Evolutionary conservation across 30 jellyfish, hydroid and myxozoan species (phyloP).

Genomic region (Aurelia coerulea): DNA sequence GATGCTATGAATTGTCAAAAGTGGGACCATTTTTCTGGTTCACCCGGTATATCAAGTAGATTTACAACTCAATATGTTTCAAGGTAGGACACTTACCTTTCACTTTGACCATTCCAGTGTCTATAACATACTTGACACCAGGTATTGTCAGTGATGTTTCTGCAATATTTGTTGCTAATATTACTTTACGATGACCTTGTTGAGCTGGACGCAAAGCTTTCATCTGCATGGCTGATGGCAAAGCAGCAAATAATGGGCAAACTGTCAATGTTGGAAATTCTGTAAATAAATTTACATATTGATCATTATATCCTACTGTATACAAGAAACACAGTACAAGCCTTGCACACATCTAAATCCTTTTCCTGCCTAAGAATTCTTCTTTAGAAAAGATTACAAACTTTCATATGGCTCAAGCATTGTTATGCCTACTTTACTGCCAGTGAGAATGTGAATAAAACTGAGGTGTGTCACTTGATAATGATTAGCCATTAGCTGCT

Average conservation of each 20-base stretch:
- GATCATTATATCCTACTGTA: background rate
- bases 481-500: too few relatives aligned
- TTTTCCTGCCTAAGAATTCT: background rate
- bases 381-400: too few relatives aligned
- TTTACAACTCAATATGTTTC: too few relatives aligned
- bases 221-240: conserved; percentile 86
- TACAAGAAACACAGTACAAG: background rate
- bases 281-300: conserved; percentile 6
- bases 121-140: conserved; percentile 94
- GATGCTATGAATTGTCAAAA: too few relatives aligned
- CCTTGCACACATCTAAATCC: background rate
- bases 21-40: too few relatives aligned
- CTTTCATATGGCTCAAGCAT: too few relatives aligned
- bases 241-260: conserved; percentile 95
- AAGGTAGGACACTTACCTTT: conserved; percentile 61
- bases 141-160: conserved; percentile 98
- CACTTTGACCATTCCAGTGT: conserved; percentile 96
- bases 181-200: conserved; percentile 87
- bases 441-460: too few relatives aligned
- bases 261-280: conserved; percentile 80
- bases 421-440: too few relatives aligned
- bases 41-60: too few relatives aligned
- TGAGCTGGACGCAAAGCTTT: conserved; percentile 73
- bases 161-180: conserved; percentile 97
- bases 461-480: too few relatives aligned